phyloP scores from a whole-genome alignment of 2,113 vertebrate species.

The Ptilonorhynchus violaceus region DNA sequence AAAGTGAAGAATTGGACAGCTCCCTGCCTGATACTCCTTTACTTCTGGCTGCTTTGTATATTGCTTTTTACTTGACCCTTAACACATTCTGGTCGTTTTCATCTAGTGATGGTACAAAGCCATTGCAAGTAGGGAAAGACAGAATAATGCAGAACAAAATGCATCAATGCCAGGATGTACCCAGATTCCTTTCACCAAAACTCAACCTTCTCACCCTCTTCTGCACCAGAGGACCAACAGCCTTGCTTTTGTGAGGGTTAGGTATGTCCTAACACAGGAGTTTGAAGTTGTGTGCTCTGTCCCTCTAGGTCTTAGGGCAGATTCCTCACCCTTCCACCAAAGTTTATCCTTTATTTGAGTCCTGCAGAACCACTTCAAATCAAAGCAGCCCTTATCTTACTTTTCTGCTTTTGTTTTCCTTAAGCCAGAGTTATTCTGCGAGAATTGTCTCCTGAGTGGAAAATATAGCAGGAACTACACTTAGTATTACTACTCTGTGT shows the following conservation, averaged over 20 bases:
- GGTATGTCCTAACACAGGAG: background rate
- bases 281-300: background rate
- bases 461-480: background rate
- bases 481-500: background rate
- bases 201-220: background rate
- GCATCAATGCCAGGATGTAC: background rate
- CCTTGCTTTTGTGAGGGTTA: background rate
- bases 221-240: background rate
- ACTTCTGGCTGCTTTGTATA: conserved; percentile 22
- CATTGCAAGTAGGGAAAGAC: background rate
- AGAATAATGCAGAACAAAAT: background rate
- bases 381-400: background rate
- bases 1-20: background rate
- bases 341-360: background rate
- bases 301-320: background rate
- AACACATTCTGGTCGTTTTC: background rate
- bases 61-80: conserved; percentile 7
- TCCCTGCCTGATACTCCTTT: background rate
- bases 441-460: background rate
- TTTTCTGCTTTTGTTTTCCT: background rate
- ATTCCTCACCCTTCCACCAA: background rate
- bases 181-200: background rate
- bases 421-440: background rate
- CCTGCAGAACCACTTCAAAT: background rate
- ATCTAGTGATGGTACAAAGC: background rate